Percentiles rank a stretch among this genome's conserved stretches.
phyloP scores from a whole-genome alignment of 2,797 vertebrate genomes.

The Oreortyx pictus region DNA sequence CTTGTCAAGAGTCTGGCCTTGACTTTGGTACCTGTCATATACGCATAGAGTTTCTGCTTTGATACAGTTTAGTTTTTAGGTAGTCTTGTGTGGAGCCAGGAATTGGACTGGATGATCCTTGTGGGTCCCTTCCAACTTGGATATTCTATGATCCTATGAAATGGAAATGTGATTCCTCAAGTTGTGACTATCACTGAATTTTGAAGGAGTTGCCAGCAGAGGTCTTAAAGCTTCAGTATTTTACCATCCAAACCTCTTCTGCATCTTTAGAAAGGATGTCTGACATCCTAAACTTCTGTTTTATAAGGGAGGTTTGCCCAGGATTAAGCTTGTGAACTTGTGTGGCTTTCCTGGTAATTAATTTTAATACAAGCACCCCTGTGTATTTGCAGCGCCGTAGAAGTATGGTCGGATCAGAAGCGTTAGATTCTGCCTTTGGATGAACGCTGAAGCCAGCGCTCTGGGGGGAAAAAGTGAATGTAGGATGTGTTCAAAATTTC shows the following conservation, averaged over 20 bases:
- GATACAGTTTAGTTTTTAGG: neutral
- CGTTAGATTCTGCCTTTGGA: neutral
- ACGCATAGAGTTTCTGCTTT: neutral
- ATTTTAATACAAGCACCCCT: slow-evolving; percentile 44
- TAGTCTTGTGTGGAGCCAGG: neutral
- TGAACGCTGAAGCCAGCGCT: neutral
- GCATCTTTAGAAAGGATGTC: slow-evolving; percentile 14
- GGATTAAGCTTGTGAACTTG: neutral
- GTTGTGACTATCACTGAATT: neutral
- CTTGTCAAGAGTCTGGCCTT: neutral
- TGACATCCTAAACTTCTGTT: neutral
- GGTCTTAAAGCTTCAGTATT: slow-evolving; percentile 5
- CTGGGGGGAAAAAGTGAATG: neutral
- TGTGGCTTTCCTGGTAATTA: slow-evolving; percentile 54
- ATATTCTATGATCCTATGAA: neutral
- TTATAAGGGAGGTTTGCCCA: neutral
- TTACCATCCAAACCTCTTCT: neutral
- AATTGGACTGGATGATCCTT: neutral
- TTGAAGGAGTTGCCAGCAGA: slow-evolving; percentile 22
- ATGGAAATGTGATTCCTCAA: neutral
- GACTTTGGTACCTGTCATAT: neutral
- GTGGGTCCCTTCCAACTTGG: neutral
- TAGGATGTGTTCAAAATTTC: neutral
- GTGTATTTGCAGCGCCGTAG: slow-evolving; percentile 37
- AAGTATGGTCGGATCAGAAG: slow-evolving; percentile 25